Evolutionary conservation across 1,140 invertebrate genomes (phyloP).

Genomic region (Aricia agestis): DNA sequence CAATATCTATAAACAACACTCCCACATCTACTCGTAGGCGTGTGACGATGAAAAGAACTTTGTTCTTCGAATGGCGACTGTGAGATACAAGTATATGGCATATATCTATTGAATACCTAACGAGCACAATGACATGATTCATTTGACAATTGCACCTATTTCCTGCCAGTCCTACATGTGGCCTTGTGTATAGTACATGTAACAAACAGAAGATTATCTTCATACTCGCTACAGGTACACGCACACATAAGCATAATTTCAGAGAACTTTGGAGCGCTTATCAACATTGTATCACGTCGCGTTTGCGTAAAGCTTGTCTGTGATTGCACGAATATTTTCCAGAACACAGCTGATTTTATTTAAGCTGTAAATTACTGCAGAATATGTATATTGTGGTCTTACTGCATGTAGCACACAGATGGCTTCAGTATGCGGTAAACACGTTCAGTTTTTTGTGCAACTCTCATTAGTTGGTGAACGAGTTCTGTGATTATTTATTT

Average conservation of each 20-base stretch:
- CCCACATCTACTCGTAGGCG: neutral
- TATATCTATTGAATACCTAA: conserved; percentile 8
- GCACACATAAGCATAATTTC: no score
- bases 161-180: conserved; percentile 9
- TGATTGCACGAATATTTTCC: no score
- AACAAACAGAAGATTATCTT: no score
- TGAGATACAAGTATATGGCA: neutral
- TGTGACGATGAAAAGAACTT: neutral
- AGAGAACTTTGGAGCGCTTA: no score
- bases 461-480: neutral
- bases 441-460: neutral
- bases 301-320: no score
- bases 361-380: no score
- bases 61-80: neutral
- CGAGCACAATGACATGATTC: conserved; percentile 9
- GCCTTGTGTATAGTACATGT: neutral
- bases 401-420: neutral
- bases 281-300: no score
- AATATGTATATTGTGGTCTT: no score
- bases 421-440: neutral
- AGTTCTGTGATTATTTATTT: conserved; percentile 1
- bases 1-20: neutral
- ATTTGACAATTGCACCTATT: conserved; percentile 8
- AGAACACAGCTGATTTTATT: no score
- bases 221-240: no score